Evolutionary conservation across 2,888 invertebrate genomes (phyloP).

Genomic region (Anaspis maculata): DNA sequence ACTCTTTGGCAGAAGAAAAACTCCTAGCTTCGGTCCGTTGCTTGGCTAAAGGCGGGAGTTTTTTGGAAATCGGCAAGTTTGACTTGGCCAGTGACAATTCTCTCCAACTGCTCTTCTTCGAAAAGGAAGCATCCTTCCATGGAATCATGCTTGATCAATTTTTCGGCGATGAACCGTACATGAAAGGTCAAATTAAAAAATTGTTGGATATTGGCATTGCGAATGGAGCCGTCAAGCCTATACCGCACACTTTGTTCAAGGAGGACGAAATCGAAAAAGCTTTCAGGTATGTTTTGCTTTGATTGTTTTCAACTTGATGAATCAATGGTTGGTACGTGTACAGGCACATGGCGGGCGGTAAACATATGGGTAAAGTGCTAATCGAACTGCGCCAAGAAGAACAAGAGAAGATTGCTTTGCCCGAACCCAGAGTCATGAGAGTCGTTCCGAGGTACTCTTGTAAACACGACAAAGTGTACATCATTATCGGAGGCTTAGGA

Average conservation of each 20-base stretch:
- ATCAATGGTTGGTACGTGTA: too few species aligned
- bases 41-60: slow-evolving; percentile 51
- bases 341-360: too few species aligned
- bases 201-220: background rate
- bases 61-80: too few species aligned
- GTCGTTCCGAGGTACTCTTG: slow-evolving; percentile 30
- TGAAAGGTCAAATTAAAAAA: background rate
- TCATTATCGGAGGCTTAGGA: slow-evolving; percentile 75
- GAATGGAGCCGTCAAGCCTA: slow-evolving; percentile 58
- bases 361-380: too few species aligned
- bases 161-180: background rate
- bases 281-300: slow-evolving; percentile 58
- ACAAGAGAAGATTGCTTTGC: slow-evolving; percentile 24
- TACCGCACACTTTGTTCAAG: slow-evolving; percentile 56
- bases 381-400: slow-evolving; percentile 37
- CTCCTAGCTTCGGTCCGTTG: slow-evolving; percentile 62
- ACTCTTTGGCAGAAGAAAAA: slow-evolving; percentile 88
- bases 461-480: slow-evolving; percentile 46
- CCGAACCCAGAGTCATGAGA: background rate
- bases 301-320: too few species aligned
- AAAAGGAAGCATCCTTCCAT: slow-evolving; percentile 67
- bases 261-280: slow-evolving; percentile 62
- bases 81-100: too few species aligned
- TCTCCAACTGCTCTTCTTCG: slow-evolving; percentile 59
- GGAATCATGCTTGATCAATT: slow-evolving; percentile 62